A percentile compares a stretch with the other conserved stretches of the same genome.
These are phyloP conservation scores for Nephrotoma flavescens DNA, from an alignment of 2,888 invertebrate genomes.

Conservation along the genomic window DNA sequence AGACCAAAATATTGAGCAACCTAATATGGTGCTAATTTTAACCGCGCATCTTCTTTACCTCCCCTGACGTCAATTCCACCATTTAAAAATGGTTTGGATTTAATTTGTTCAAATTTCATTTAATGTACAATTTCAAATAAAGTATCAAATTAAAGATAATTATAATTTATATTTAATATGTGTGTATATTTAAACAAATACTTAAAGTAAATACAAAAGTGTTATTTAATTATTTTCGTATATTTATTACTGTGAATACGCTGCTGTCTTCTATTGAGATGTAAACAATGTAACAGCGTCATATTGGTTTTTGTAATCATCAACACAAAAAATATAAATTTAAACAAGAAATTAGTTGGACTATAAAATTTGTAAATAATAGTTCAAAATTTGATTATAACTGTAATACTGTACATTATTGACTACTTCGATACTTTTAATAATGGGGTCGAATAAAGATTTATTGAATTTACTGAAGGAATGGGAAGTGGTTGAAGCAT, in stretches of 20 bases:
- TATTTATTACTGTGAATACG: neutral
- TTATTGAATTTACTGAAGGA: neutral
- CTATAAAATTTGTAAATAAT: neutral
- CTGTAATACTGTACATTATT: too few species aligned
- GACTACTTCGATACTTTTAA: neutral
- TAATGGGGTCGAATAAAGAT: neutral
- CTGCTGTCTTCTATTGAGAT: neutral
- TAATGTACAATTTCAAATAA: neutral
- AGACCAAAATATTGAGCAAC: neutral
- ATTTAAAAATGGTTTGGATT: neutral
- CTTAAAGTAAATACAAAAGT: neutral
- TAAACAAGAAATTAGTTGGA: neutral
- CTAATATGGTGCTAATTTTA: neutral
- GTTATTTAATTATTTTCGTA: neutral
- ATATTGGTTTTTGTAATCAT: neutral
- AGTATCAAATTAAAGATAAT: neutral
- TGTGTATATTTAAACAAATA: neutral
- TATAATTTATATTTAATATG: neutral
- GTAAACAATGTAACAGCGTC: neutral
- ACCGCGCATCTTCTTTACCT: neutral
- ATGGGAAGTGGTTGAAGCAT: neutral
- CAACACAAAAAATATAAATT: neutral
- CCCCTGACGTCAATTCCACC: neutral
- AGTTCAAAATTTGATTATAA: neutral
- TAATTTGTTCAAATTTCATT: neutral